Base-by-base conservation (phyloP, 2,888 invertebrate species). In the Tanypteryx hageni region DNA sequence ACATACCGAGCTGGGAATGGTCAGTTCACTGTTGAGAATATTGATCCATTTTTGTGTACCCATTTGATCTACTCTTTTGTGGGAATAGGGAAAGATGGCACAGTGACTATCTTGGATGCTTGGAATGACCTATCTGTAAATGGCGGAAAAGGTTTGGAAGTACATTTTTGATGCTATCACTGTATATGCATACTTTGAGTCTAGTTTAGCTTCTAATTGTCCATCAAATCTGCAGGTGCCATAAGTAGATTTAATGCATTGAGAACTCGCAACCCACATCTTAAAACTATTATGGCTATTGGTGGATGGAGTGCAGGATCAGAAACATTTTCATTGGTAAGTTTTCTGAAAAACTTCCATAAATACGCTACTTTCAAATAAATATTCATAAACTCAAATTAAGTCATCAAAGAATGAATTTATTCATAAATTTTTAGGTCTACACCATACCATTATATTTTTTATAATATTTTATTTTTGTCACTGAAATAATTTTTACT, bases 11-110 rank as follows among this genome's bases (percentile, higher is more conserved):
- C 94, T 0, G 96, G 96, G 0, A 94, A 95, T 92, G 98, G 98
- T 0, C 96, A 96, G 94, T 98, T 97, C 93, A 95, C 96, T 13
- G 96, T 97, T 0, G 95, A 96, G 13, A 94, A 97, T 93, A 97
- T 98, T 83, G 96, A 98, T 94, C 96, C 97, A 0, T 94, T 94
- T 9, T 95, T 97, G 0, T 98, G 98, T 94, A 98, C 98, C 0
- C 98, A 98, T 94, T 92, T 97, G 83, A 96, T 98, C 16, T 98
- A 98, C 94, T 95, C 97, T 0, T 98, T 98, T 94, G 96, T 96
- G 58, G 98, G 97, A 0, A 95, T 98, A 14, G 94, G 96, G 68
- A 92, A 94, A 0, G 95, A 95, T 85, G 96, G 97, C 0, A 95
- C 94, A 0, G 94, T 97, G 0, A 94, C 95, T 3, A 95, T 97